A percentile compares a stretch with the other conserved stretches of the same genome.
phyloP scores from a whole-genome alignment of 2,888 invertebrate species.

The Tuta absoluta region DNA sequence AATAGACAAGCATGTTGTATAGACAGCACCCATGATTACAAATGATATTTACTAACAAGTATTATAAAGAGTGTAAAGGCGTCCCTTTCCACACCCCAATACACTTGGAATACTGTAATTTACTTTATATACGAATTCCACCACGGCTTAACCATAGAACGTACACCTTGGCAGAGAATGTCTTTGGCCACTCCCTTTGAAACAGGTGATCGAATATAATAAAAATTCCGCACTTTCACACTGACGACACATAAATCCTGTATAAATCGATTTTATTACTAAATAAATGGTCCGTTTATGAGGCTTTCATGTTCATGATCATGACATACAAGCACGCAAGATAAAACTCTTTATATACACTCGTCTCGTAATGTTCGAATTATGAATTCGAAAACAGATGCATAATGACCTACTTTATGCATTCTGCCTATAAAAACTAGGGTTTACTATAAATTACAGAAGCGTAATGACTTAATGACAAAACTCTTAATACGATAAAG shows the following conservation, averaged over 20 bases:
- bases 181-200: background rate
- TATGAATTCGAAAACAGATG: too few relatives aligned
- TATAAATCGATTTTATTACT: background rate
- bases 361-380: too few relatives aligned
- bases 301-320: background rate
- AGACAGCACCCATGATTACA: background rate
- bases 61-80: background rate
- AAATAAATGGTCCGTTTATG: background rate
- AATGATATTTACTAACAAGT: background rate
- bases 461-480: too few relatives aligned
- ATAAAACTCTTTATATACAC: background rate
- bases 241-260: background rate
- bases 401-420: too few relatives aligned
- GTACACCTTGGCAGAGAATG: background rate
- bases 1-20: background rate
- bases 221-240: background rate
- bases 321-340: background rate
- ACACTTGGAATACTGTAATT: constrained; percentile 2
- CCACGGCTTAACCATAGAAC: too few relatives aligned
- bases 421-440: too few relatives aligned
- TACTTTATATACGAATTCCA: background rate
- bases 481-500: too few relatives aligned
- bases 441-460: too few relatives aligned
- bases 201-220: background rate
- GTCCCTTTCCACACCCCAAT: background rate